Conservation (phyloP, 1,140 invertebrate genomes). For the Diorhabda sublineata region DNA sequence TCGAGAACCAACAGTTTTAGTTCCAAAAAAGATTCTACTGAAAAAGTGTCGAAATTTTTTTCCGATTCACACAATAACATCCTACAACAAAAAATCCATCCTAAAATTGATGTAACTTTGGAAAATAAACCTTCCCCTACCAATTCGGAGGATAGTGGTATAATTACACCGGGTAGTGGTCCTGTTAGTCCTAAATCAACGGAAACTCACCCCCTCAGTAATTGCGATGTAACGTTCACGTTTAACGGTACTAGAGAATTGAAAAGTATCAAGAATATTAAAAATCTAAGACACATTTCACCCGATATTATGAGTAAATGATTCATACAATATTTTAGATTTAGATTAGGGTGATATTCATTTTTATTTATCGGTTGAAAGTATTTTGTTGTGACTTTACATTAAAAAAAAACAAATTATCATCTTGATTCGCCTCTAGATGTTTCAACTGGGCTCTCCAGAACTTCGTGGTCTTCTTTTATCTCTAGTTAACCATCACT, state of each 20-base stretch:
- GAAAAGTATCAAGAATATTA: constrained; percentile 53
- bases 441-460: too few relatives aligned
- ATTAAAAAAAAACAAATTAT: too few relatives aligned
- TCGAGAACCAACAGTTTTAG: not conserved
- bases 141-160: constrained; percentile 41
- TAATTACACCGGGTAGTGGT: constrained; percentile 43
- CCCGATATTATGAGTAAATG: constrained; percentile 33
- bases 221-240: constrained; percentile 60
- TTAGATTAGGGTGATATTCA: constrained; percentile 11
- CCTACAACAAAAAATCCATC: constrained; percentile 49
- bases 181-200: constrained; percentile 41
- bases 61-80: constrained; percentile 63
- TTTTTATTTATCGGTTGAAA: not conserved
- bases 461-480: too few relatives aligned
- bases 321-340: constrained; percentile 9
- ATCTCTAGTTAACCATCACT: too few relatives aligned
- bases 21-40: constrained; percentile 26
- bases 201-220: constrained; percentile 53
- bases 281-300: constrained; percentile 39
- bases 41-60: constrained; percentile 58
- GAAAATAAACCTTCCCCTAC: constrained; percentile 31
- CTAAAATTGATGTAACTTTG: constrained; percentile 8
- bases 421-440: too few relatives aligned
- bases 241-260: constrained; percentile 64
- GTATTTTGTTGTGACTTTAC: too few relatives aligned